Conservation (phyloP, 2,113 vertebrate genomes). For the Nycticryphes semicollaris region DNA sequence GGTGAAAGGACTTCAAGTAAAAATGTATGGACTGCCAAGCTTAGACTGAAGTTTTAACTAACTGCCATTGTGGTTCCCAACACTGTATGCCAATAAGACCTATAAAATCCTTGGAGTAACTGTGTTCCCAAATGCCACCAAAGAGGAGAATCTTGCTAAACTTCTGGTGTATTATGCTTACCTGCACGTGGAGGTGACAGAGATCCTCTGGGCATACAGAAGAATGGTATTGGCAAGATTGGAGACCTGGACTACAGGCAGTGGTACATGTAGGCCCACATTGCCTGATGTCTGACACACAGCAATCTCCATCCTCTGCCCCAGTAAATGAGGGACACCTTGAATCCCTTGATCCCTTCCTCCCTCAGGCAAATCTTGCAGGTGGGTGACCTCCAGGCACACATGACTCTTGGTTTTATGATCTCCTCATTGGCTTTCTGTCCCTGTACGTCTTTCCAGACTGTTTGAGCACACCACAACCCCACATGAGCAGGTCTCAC, state of each 20-base stretch:
- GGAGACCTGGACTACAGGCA: not conserved
- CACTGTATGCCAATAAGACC: not conserved
- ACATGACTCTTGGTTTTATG: not conserved
- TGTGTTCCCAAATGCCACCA: not conserved
- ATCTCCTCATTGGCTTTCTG: not conserved
- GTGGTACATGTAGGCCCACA: too few species aligned
- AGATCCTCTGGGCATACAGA: not conserved
- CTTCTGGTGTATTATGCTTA: not conserved
- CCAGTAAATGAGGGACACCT: not conserved
- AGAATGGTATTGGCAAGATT: not conserved
- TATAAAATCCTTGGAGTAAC: not conserved
- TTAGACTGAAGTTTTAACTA: not conserved
- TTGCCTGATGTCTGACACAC: not conserved
- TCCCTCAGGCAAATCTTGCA: not conserved
- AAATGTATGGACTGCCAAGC: not conserved
- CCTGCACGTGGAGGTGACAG: not conserved
- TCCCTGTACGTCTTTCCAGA: not conserved
- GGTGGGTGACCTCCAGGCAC: not conserved
- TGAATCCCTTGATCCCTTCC: not conserved
- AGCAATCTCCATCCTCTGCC: not conserved
- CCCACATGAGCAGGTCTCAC: not conserved
- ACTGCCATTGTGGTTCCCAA: not conserved
- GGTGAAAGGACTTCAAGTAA: not conserved
- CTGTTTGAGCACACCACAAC: not conserved
- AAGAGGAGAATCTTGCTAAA: not conserved